A percentile compares a stretch with the other conserved stretches of the same genome.
These are phyloP conservation scores for Leucozona laternaria DNA, from an alignment of 2,888 invertebrate genomes.

Conservation along the genomic window DNA sequence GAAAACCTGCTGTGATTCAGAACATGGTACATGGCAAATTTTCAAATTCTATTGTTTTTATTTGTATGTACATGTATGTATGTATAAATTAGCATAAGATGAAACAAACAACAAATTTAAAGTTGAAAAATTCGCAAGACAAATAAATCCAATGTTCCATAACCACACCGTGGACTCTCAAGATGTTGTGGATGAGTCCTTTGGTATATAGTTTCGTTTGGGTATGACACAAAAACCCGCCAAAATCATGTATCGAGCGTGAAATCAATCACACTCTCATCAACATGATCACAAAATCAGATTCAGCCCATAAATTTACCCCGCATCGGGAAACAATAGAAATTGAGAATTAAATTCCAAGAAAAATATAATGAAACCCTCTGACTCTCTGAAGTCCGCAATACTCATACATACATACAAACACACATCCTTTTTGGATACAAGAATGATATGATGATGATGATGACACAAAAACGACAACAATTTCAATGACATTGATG, in stretches of 20 bases:
- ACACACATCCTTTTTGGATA: conserved; percentile 8
- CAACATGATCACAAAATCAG: conserved; percentile 41
- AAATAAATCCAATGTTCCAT: not conserved
- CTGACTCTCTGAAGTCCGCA: not conserved
- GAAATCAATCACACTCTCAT: conserved; percentile 73
- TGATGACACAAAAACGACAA: conserved; percentile 47
- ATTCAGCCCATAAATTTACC: conserved; percentile 61
- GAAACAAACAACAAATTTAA: not conserved
- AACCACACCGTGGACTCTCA: no score
- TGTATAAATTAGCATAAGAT: conserved; percentile 23
- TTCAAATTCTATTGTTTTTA: conserved; percentile 21
- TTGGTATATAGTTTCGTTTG: not conserved
- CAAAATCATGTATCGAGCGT: conserved; percentile 59
- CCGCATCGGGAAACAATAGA: conserved; percentile 55
- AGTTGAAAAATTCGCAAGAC: not conserved
- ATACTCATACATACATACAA: not conserved
- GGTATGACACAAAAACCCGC: conserved; percentile 47
- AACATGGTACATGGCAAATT: conserved; percentile 30
- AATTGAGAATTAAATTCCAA: conserved; percentile 56
- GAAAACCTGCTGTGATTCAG: conserved; percentile 56
- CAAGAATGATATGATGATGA: conserved; percentile 32
- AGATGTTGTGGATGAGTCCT: no score
- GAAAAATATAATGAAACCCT: conserved; percentile 68
- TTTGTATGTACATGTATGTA: no score
- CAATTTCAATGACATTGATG: conserved; percentile 59